Conservation (phyloP, 2,797 vertebrate genomes). For the Ceryle rudis region DNA sequence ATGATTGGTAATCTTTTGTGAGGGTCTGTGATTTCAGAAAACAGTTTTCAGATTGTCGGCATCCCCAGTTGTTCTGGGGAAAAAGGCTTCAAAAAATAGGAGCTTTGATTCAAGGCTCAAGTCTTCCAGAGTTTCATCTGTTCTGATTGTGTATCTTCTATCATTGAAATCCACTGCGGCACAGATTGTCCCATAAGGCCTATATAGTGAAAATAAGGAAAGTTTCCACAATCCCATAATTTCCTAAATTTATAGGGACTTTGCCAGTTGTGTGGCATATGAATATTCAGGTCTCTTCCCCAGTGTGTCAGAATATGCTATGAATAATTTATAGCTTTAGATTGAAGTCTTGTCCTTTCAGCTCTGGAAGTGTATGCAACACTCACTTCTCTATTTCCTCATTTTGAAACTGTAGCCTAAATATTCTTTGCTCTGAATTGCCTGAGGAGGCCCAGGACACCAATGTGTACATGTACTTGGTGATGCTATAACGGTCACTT, state of each 20-base stretch:
- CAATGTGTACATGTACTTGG: background rate
- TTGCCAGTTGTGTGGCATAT: conserved; percentile 51
- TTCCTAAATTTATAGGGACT: conserved; percentile 62
- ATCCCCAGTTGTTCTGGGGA: background rate
- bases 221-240: conserved; percentile 39
- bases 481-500: background rate
- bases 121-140: background rate
- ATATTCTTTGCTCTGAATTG: conserved; percentile 27
- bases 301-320: conserved; percentile 55
- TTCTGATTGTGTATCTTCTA: background rate
- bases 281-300: conserved; percentile 76
- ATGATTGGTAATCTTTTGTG: background rate
- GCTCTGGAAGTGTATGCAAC: conserved; percentile 67
- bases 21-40: background rate
- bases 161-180: conserved; percentile 33
- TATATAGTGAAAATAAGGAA: conserved; percentile 48
- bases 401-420: conserved; percentile 44
- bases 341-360: conserved; percentile 67
- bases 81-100: background rate
- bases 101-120: background rate
- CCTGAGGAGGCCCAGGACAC: background rate
- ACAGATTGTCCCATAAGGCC: conserved; percentile 12
- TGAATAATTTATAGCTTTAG: conserved; percentile 77
- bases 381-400: conserved; percentile 50
- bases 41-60: background rate